Evolutionary conservation across 2,888 invertebrate species (phyloP), one percentile per base, ranked within the genome.

Genomic region (Ochropleura plecta): DNA sequence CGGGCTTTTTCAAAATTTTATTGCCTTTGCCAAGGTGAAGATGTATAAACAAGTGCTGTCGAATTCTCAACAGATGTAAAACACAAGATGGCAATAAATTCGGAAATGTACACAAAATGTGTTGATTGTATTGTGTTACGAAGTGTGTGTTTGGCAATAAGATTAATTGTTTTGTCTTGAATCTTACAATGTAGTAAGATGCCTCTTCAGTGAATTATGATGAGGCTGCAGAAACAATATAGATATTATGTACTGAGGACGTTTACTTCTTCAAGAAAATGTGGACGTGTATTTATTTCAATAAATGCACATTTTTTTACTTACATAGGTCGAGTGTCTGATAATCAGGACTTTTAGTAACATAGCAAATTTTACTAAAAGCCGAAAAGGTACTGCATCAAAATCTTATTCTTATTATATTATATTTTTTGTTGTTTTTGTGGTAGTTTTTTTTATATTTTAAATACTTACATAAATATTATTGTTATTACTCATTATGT

Each of bases 111-210:
- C 87, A 83, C 85, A 82, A 78, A 82, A 77, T 86, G 82, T 88
- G 90, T 90, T 89, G 90, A 90, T 88, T 87, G 86, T 88, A 86
- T 89, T 85, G 20, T 72, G 44, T 67, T 59, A 62, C 82, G 82
- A 86, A 75, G 90, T 84, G 87, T 90, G 88, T 85, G 86, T 92
- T 91, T 92, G 91, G 87, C 91, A 92, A 91, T 90, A 92, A 93
- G 93, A 95, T 94, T 92, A 92, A 95, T 94, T 91, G 91, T 90
- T 88, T 85, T 82, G 87, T 80, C 77, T 90, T 91, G 88, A 89
- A 90, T 89, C 30, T 30, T 30, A 30, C 30, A 30, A 90, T 85
- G 90, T 88, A 88, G 83, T 88, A 87, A 86, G 76, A 88, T 89
- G 88, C 86, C 89, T 89, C 88, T 87, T 84, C 79, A 80, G 84